Evolutionary conservation across 2,888 invertebrate genomes (phyloP).

Genomic region (Brachynemurus nebulosus): DNA sequence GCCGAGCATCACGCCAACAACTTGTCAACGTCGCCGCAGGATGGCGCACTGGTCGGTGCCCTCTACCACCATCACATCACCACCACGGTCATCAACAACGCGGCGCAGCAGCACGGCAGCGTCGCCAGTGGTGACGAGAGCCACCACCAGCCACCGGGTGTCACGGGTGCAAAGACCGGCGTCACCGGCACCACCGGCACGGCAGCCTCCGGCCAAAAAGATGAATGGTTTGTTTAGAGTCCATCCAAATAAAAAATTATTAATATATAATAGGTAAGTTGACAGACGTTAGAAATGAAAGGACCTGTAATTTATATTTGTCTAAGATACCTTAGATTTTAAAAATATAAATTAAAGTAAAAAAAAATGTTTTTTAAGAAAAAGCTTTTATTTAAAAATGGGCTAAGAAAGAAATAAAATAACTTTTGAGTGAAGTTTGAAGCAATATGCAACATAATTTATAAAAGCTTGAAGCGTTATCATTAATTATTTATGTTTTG

Average conservation of each 20-base stretch:
- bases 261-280: background rate
- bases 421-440: too few species aligned
- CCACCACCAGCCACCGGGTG: conserved; percentile 29
- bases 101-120: background rate
- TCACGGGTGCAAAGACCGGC: conserved; percentile 29
- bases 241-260: background rate
- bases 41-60: conserved; percentile 28
- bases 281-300: too few species aligned
- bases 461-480: too few species aligned
- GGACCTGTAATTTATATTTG: too few species aligned
- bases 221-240: conserved; percentile 76
- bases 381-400: too few species aligned
- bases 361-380: too few species aligned
- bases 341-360: too few species aligned
- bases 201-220: conserved; percentile 57
- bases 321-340: too few species aligned
- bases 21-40: conserved; percentile 39
- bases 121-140: conserved; percentile 20
- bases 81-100: conserved; percentile 13
- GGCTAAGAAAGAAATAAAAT: too few species aligned
- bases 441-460: too few species aligned
- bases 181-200: conserved; percentile 24
- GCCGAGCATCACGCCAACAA: too few species aligned
- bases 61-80: conserved; percentile 29
- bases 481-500: too few species aligned